Evolutionary conservation across 1,140 invertebrate genomes (phyloP).

Genomic region (Copidosoma floridanum): DNA sequence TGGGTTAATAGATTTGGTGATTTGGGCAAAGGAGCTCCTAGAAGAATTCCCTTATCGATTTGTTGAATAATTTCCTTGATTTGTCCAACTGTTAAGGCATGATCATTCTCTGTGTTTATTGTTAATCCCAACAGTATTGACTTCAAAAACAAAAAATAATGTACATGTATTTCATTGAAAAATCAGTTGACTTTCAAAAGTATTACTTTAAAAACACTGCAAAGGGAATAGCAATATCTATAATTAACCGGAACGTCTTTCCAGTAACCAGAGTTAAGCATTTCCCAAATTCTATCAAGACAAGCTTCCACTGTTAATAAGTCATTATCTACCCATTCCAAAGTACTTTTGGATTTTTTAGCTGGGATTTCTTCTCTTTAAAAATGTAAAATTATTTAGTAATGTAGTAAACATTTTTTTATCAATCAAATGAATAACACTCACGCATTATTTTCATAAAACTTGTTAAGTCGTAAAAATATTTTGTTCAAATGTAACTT

Average conservation of each 20-base stretch:
- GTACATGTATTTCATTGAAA: no score
- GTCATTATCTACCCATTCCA: constrained; percentile 42
- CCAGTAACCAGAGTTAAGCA: constrained; percentile 83
- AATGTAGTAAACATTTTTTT: not conserved
- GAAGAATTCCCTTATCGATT: constrained; percentile 79
- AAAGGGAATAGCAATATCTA: constrained; percentile 65
- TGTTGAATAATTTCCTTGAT: constrained; percentile 64
- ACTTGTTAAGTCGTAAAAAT: constrained; percentile 26
- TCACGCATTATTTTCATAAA: constrained; percentile 24
- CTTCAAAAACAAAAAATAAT: constrained; percentile 28
- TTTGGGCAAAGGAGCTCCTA: constrained; percentile 68
- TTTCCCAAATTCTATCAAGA: constrained; percentile 75
- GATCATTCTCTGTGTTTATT: constrained; percentile 16
- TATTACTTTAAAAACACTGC: constrained; percentile 62
- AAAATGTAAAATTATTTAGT: constrained; percentile 14
- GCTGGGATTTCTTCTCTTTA: no score
- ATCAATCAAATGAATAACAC: not conserved
- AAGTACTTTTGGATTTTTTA: constrained; percentile 25
- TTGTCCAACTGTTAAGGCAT: constrained; percentile 25
- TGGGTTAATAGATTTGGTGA: constrained; percentile 57
- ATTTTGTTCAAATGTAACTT: constrained; percentile 36
- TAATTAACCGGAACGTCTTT: constrained; percentile 66
- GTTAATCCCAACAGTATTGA: constrained; percentile 42
- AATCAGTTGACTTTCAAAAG: not conserved
- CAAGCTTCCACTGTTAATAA: constrained; percentile 58